phyloP scores from a whole-genome alignment of 2,888 invertebrate genomes.

The Apamea anceps region DNA sequence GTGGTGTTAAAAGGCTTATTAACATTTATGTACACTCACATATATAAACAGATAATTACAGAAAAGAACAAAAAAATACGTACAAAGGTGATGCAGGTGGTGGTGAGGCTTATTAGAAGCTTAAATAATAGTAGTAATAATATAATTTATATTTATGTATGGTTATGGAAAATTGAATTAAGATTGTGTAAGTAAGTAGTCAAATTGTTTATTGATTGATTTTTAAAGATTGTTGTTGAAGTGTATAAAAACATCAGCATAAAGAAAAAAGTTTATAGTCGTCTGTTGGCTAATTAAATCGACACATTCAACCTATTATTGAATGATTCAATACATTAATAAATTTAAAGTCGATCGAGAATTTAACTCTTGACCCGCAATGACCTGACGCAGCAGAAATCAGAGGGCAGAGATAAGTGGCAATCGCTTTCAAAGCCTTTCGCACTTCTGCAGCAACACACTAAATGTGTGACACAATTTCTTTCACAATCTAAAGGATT shows the following conservation, averaged over 20 bases:
- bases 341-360: not conserved
- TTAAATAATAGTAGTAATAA: not conserved
- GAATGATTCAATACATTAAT: not conserved
- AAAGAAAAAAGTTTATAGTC: not conserved
- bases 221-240: not conserved
- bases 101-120: not conserved
- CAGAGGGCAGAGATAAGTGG: not conserved
- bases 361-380: not conserved
- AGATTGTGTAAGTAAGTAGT: not conserved
- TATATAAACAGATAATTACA: not conserved
- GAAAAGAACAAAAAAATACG: not conserved
- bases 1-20: constrained; percentile 1
- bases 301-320: too few species aligned
- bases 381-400: not conserved
- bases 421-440: not conserved
- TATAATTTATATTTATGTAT: not conserved
- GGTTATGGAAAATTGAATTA: not conserved
- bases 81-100: not conserved
- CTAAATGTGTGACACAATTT: not conserved
- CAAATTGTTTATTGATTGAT: too few species aligned
- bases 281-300: not conserved
- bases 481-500: too few species aligned
- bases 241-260: not conserved
- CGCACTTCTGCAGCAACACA: not conserved
- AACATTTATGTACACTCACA: not conserved